Evolutionary conservation across 2,888 invertebrate species (phyloP), one percentile per base, ranked within the genome.

Genomic region (Andrena minutula): DNA sequence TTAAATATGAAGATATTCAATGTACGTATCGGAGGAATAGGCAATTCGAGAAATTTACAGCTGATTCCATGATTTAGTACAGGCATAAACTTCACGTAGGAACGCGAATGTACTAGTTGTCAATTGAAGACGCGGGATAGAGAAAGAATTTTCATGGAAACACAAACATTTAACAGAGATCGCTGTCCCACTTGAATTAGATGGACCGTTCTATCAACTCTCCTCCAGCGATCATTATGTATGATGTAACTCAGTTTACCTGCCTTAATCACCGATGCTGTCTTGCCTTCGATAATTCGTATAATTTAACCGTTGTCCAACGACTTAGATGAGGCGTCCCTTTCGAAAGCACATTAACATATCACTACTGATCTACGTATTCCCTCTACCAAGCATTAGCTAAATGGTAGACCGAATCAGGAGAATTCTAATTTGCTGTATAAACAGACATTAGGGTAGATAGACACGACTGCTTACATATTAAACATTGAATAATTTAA

Each of bases 11-110:
- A 70, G 23, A 66, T 63, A 32, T 72, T 76, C 4, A 26, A 32
- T 32, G 56, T 16, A 7, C 26, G 8, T 16, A 4, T 16, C 0
- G 16, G 6, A n/a, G 12, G 3, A 23, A 23, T n/a, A 51, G 32
- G 47, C 51, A 61, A 10, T 53, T n/a, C 12, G 20, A 12, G 23
- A 49, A 75, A 56, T 58, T 73, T 56, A 49, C 23, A 8, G 10
- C 20, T 23, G 28, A 10, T 23, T 75, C 75, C 30, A 71, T 56
- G 49, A 26, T 84, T 72, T 79, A 82, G 10, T 74, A 23, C 20
- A 53, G 41, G 72, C 60, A 26, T 79, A 84, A 82, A 86, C 30
- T 20, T 75, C n/a, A 16, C 26, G 1, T 8, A n/a, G 32, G 47
- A 64, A 61, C 35, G 30, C 41, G 23, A 51, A 53, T 32, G 47